Evolutionary conservation across 2,797 vertebrate species (phyloP).

Genomic region (Syngnathus acus): DNA sequence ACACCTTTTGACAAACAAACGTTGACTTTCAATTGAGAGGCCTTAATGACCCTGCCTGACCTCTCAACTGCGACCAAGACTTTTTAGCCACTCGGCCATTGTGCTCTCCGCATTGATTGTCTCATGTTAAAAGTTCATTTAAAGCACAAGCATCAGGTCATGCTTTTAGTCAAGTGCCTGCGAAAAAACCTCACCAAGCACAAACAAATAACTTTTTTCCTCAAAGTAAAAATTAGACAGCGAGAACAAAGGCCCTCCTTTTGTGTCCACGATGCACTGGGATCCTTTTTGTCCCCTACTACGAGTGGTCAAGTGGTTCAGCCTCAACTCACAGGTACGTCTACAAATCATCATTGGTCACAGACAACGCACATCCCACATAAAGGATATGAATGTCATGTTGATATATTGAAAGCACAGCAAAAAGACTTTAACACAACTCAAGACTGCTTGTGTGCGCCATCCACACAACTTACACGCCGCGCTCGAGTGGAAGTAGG

Average conservation of each 20-base stretch:
- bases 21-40: too few species aligned
- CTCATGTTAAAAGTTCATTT: constrained; percentile 6
- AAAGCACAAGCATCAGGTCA: constrained; percentile 36
- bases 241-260: not conserved
- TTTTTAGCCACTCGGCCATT: not conserved
- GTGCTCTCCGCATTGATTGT: not conserved
- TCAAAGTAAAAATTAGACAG: not conserved
- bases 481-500: not conserved
- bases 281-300: constrained; percentile 2
- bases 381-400: not conserved
- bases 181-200: constrained; percentile 30
- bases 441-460: not conserved
- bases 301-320: not conserved
- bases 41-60: too few species aligned
- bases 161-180: constrained; percentile 37
- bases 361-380: not conserved
- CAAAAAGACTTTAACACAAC: not conserved
- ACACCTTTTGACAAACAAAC: too few species aligned
- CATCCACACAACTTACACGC: not conserved
- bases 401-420: constrained; percentile 1
- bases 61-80: not conserved
- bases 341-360: not conserved
- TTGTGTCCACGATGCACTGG: not conserved
- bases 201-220: constrained; percentile 14
- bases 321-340: not conserved